Base-by-base conservation (phyloP, 2,797 vertebrate genomes). In the Psittacula derbiana region DNA sequence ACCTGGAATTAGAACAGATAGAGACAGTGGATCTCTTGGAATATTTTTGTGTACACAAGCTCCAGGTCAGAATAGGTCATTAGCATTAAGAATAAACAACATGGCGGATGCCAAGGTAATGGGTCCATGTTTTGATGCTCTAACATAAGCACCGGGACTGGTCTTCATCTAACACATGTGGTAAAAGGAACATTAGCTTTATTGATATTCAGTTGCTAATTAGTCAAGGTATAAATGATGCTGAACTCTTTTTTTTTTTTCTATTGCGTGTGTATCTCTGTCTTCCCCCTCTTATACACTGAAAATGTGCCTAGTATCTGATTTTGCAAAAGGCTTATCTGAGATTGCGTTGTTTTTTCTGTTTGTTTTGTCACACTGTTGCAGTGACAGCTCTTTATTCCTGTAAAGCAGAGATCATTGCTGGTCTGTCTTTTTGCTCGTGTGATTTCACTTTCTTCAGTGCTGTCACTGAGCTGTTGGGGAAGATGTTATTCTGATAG, bases 371-470 rank as follows among this genome's bases (percentile, higher is more conserved):
- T 71, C 67, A 31, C 0, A 2, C 30, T 38, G 21, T 73, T 78
- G 21, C 41, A n/a, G 30, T 28, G 12, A 40, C 33, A 80, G 24
- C 27, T 52, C 20, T 50, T 52, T 33, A 47, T n/a, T 83, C 23
- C 25, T 1, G 1, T 40, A 28, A 27, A 12, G 15, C 47, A 41
- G 33, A 40, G 13, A 6, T 27, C 0, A 1, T 65, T 38, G 27
- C n/a, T 61, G 31, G 15, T 74, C 53, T 78, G 1, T 2, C 61
- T 15, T 78, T 76, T 84, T 14, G 21, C 50, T 74, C 0, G 0
- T 38, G 9, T 43, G 25, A 30, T 46, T 15, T 27, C 9, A 8
- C 25, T 53, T 75, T 47, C 41, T 38, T 67, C 24, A 11, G 19
- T 31, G 8, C 33, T 80, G 17, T 49, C 16, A 53, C 27, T 50